phyloP scores from a whole-genome alignment of 1,140 invertebrate species.

The Drosophila suzukii region DNA sequence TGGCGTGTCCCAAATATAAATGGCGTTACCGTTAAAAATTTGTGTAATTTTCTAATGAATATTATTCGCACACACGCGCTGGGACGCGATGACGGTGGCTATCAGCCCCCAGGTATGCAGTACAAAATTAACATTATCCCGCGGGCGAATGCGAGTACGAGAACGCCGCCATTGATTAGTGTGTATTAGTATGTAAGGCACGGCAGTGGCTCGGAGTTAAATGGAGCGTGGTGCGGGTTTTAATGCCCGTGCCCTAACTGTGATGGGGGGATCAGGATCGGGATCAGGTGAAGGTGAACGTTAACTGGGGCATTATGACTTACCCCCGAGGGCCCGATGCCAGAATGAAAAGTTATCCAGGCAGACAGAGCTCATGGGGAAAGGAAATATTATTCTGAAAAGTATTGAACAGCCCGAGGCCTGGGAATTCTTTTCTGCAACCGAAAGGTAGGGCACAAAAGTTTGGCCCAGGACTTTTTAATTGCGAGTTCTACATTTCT shows the following conservation, averaged over 20 bases:
- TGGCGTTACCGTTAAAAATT: constrained; percentile 49
- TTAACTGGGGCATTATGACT: constrained; percentile 43
- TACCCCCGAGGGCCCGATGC: constrained; percentile 8
- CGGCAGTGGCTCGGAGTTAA: constrained; percentile 58
- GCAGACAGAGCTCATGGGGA: constrained; percentile 8
- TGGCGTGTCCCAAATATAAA: constrained; percentile 44
- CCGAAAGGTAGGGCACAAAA: constrained; percentile 11
- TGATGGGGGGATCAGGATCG: constrained; percentile 41
- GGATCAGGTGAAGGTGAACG: constrained; percentile 18
- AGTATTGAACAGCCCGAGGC: constrained; percentile 31
- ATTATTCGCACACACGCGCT: constrained; percentile 69
- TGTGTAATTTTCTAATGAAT: constrained; percentile 76
- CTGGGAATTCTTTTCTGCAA: too few species aligned
- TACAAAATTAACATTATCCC: constrained; percentile 48
- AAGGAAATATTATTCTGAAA: constrained; percentile 30
- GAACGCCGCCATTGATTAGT: constrained; percentile 44
- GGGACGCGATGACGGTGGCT: neutral
- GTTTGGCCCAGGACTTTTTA: constrained; percentile 29
- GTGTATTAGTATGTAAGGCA: constrained; percentile 71
- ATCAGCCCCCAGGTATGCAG: constrained; percentile 38
- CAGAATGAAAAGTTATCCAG: constrained; percentile 54
- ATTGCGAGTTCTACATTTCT: constrained; percentile 37
- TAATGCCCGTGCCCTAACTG: constrained; percentile 45
- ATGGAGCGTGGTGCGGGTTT: constrained; percentile 62
- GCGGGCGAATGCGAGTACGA: neutral